A percentile compares a stretch with the other conserved stretches of the same genome.
Conservation (phyloP, 2,888 invertebrate genomes). For the Adineta ricciae region DNA sequence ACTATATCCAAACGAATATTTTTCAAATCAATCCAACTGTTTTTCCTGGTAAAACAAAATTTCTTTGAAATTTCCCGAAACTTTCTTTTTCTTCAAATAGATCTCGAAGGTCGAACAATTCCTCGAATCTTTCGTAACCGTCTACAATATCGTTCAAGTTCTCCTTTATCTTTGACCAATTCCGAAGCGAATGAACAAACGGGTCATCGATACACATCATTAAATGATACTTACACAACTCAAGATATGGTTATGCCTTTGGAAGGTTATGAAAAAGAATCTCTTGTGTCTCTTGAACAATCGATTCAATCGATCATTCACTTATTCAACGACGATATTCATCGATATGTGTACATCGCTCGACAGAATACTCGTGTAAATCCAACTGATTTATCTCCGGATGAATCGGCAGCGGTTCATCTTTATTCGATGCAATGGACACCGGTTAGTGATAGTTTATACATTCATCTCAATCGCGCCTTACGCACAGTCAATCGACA, state of each 20-base stretch:
- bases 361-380: background rate
- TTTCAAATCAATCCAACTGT: background rate
- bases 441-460: background rate
- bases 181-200: background rate
- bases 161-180: background rate
- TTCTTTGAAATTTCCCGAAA: background rate
- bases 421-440: background rate
- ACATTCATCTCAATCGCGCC: background rate
- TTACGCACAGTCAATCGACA: background rate
- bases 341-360: background rate
- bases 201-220: background rate
- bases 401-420: background rate
- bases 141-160: background rate
- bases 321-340: background rate
- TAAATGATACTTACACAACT: background rate
- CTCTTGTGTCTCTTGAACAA: background rate
- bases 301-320: background rate
- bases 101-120: background rate
- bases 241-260: background rate
- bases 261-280: background rate
- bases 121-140: background rate
- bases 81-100: background rate
- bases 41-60: background rate
- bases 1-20: background rate
- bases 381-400: background rate